Evolutionary conservation across 2,797 vertebrate genomes (phyloP).

Genomic region (Chromis chromis): DNA sequence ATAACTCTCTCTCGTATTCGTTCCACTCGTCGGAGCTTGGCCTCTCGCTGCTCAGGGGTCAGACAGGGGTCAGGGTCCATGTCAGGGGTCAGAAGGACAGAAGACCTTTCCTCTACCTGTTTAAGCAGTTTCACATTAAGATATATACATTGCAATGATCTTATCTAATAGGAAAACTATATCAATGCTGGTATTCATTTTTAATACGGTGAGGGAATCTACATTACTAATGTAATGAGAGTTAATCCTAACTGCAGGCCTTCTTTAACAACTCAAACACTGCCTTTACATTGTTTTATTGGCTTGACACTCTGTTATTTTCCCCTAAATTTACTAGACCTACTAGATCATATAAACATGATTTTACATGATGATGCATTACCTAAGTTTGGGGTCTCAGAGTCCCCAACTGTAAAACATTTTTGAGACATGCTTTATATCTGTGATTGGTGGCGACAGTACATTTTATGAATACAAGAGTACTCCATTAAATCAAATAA

Average conservation of each 20-base stretch:
- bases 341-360: background rate
- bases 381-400: background rate
- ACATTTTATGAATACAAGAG: too few relatives aligned
- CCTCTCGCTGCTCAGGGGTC: slow-evolving; percentile 79
- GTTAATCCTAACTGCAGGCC: too few relatives aligned
- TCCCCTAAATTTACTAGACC: background rate
- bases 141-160: background rate
- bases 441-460: too few relatives aligned
- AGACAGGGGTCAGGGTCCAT: slow-evolving; percentile 64
- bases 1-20: slow-evolving; percentile 82
- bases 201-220: background rate
- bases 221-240: background rate
- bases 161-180: background rate
- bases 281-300: too few relatives aligned
- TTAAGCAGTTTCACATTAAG: slow-evolving; percentile 32
- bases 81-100: slow-evolving; percentile 55
- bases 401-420: too few relatives aligned
- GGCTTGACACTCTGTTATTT: background rate
- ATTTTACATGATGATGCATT: background rate
- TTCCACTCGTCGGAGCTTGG: slow-evolving; percentile 82
- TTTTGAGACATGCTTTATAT: too few relatives aligned
- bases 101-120: slow-evolving; percentile 60
- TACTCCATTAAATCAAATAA: too few relatives aligned
- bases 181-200: background rate
- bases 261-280: background rate